Conservation (phyloP, 2,888 invertebrate genomes). For the Doris montereyensis region DNA sequence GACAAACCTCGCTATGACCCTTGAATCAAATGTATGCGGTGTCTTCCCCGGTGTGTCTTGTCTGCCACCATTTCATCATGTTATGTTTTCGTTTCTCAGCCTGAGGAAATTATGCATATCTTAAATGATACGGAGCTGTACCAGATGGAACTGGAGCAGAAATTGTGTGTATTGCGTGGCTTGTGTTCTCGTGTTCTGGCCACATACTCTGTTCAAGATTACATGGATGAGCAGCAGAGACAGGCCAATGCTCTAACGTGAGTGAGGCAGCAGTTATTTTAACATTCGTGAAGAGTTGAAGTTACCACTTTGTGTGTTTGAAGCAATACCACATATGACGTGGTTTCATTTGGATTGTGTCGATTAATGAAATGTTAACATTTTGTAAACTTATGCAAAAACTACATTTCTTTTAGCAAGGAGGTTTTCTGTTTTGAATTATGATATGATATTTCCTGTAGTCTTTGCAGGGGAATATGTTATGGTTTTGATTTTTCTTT, state of each 20-base stretch:
- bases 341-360: not conserved
- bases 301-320: not conserved
- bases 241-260: slow-evolving; percentile 65
- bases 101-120: slow-evolving; percentile 63
- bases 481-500: too few relatives aligned
- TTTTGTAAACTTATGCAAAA: not conserved
- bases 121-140: slow-evolving; percentile 67
- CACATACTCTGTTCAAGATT: slow-evolving; percentile 71
- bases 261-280: slow-evolving; percentile 31
- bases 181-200: slow-evolving; percentile 70
- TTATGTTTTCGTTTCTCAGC: slow-evolving; percentile 50
- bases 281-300: not conserved
- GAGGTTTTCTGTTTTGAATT: not conserved
- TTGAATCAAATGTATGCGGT: too few relatives aligned
- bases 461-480: too few relatives aligned
- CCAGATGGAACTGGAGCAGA: slow-evolving; percentile 62
- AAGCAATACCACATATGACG: not conserved
- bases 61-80: not conserved
- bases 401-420: not conserved
- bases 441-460: too few relatives aligned
- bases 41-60: too few relatives aligned
- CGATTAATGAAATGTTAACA: not conserved
- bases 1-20: too few relatives aligned
- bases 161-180: slow-evolving; percentile 66
- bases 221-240: slow-evolving; percentile 69